Evolutionary conservation across 1,140 invertebrate genomes (phyloP).

Genomic region (Ephestia elutella): DNA sequence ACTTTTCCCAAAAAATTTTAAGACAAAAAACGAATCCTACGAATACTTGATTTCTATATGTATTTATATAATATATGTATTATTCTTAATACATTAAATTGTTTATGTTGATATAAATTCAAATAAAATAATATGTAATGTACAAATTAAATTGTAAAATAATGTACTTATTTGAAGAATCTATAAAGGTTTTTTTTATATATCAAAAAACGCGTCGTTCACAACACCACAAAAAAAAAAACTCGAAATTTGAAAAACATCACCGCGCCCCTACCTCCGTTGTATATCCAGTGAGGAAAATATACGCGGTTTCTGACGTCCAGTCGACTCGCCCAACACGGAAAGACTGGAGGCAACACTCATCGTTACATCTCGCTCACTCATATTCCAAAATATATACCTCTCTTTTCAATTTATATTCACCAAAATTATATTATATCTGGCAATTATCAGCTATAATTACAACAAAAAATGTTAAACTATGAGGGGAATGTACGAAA

Average conservation of each 20-base stretch:
- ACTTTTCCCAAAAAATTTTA: too few relatives aligned
- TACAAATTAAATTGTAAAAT: too few relatives aligned
- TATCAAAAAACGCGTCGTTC: conserved; percentile 21
- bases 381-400: neutral
- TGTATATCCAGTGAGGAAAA: conserved; percentile 71
- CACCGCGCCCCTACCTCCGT: conserved; percentile 53
- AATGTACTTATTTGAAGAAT: conserved; percentile 14
- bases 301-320: conserved; percentile 65
- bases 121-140: too few relatives aligned
- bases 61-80: too few relatives aligned
- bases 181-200: conserved; percentile 12
- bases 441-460: too few relatives aligned
- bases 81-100: too few relatives aligned
- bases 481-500: too few relatives aligned
- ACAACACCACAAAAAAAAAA: conserved; percentile 30
- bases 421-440: neutral
- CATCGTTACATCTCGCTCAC: conserved; percentile 17
- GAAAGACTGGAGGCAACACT: conserved; percentile 54
- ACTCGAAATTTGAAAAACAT: conserved; percentile 8
- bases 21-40: conserved; percentile 11
- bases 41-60: too few relatives aligned
- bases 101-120: too few relatives aligned
- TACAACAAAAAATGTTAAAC: too few relatives aligned
- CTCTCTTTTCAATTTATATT: neutral
- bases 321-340: conserved; percentile 60